Percentiles rank a stretch among this genome's conserved stretches.
Conservation (phyloP, 2,797 vertebrate species). For the Xiphorhynchus erythropygius region DNA sequence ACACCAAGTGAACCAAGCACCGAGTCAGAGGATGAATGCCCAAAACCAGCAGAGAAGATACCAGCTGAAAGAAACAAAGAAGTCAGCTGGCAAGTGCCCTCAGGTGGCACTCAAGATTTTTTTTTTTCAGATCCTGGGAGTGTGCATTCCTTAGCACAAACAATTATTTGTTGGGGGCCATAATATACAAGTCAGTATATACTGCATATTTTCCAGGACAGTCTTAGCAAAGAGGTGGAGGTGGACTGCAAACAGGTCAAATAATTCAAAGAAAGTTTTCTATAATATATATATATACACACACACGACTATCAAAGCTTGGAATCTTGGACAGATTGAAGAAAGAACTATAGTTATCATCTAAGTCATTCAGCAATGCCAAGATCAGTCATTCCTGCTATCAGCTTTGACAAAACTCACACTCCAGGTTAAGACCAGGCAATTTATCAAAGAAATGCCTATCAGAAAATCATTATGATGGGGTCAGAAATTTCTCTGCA, state of each 20-base stretch:
- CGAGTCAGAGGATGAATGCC: background rate
- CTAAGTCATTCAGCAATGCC: background rate
- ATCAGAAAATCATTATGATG: conserved; percentile 26
- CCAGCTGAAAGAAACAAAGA: background rate
- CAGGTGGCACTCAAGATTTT: background rate
- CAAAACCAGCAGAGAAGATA: background rate
- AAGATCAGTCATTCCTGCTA: background rate
- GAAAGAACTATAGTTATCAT: background rate
- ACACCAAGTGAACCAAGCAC: background rate
- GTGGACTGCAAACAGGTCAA: background rate
- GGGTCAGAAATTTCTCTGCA: conserved; percentile 38
- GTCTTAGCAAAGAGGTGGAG: background rate
- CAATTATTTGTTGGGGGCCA: background rate
- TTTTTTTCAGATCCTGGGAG: background rate
- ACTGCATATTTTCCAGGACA: background rate
- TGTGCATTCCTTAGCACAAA: background rate
- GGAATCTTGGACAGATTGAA: background rate
- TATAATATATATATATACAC: rapidly evolving
- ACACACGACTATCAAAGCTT: background rate
- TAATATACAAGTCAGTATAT: rapidly evolving
- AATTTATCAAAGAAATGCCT: conserved; percentile 40
- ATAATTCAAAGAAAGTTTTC: background rate
- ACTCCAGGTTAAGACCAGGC: background rate
- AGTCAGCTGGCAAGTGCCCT: background rate
- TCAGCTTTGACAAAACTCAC: conserved; percentile 16